Percentiles rank a stretch among this genome's conserved stretches.
Evolutionary conservation across 2,113 vertebrate species (phyloP).

Genomic region (Sporophila hypoxantha): DNA sequence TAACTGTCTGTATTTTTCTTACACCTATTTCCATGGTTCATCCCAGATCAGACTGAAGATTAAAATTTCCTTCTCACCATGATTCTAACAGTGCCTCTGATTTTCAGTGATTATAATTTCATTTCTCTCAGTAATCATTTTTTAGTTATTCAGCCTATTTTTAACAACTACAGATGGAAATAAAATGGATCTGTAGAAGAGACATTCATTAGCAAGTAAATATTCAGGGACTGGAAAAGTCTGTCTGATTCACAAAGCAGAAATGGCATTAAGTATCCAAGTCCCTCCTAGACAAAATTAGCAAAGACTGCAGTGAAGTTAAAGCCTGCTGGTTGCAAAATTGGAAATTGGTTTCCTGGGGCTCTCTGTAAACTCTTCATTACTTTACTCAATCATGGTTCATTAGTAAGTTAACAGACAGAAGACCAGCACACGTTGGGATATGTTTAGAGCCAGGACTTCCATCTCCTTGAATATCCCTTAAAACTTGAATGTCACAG

Average conservation of each 20-base stretch:
- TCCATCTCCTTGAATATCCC: constrained; percentile 72
- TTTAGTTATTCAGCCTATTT: constrained; percentile 54
- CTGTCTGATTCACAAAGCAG: constrained; percentile 60
- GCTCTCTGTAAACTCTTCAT: constrained; percentile 86
- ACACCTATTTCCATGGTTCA: constrained; percentile 1
- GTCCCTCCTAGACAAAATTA: constrained; percentile 73
- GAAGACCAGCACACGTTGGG: constrained; percentile 71
- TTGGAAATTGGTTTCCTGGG: constrained; percentile 81
- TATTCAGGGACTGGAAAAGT: constrained; percentile 59
- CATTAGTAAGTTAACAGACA: constrained; percentile 89
- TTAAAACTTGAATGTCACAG: constrained; percentile 79
- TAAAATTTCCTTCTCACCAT: constrained; percentile 19
- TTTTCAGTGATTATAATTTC: constrained; percentile 60
- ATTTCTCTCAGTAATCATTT: constrained; percentile 52
- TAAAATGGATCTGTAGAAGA: constrained; percentile 55
- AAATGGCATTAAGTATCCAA: constrained; percentile 70
- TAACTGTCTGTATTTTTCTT: neutral
- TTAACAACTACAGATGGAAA: constrained; percentile 55
- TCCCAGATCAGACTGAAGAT: constrained; percentile 5
- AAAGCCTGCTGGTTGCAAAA: constrained; percentile 81
- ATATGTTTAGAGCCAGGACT: constrained; percentile 69
- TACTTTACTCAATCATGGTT: constrained; percentile 81
- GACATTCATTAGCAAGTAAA: constrained; percentile 57
- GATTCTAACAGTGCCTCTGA: constrained; percentile 29
- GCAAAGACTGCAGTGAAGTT: constrained; percentile 67